Conservation (phyloP, 2,113 vertebrate genomes). For the Thamnaconus septentrionalis region DNA sequence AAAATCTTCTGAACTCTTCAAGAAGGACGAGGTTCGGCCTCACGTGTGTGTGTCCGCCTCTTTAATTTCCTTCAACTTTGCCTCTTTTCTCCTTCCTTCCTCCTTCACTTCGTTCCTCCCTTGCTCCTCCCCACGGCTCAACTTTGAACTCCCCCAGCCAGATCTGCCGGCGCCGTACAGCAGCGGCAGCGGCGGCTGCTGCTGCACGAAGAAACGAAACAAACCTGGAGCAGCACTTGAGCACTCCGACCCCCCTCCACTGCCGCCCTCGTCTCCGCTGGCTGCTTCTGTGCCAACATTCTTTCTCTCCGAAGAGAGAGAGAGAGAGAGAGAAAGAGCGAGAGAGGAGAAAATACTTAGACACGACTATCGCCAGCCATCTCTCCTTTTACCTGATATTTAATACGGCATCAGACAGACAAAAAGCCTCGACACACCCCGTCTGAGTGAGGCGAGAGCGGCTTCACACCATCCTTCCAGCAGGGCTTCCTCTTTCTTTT, state of each 20-base stretch:
- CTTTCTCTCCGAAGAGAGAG: constrained; percentile 44
- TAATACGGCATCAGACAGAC: constrained; percentile 51
- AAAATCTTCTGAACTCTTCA: constrained; percentile 31
- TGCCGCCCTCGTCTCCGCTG: constrained; percentile 20
- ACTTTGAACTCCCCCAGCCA: constrained; percentile 55
- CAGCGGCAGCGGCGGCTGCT: constrained; percentile 50
- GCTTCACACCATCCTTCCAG: constrained; percentile 30
- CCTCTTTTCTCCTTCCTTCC: constrained; percentile 4
- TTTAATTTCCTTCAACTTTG: constrained; percentile 13
- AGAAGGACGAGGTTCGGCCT: constrained; percentile 24
- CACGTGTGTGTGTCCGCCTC: constrained; percentile 10
- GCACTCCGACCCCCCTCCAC: constrained; percentile 37
- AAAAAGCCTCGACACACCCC: constrained; percentile 55
- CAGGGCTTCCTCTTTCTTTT: constrained; percentile 2
- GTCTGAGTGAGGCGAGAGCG: constrained; percentile 42
- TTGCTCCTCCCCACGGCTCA: constrained; percentile 44
- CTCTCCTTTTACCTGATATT: constrained; percentile 47
- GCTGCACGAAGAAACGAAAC: constrained; percentile 65
- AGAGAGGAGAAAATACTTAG: no score
- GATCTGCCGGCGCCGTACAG: constrained; percentile 37
- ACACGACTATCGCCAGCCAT: no score
- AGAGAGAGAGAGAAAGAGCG: constrained; percentile 2
- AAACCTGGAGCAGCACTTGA: constrained; percentile 55
- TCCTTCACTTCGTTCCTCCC: constrained; percentile 4
- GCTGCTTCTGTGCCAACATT: constrained; percentile 47